phyloP scores from a whole-genome alignment of 2,888 invertebrate species.

The Erebia palarica region DNA sequence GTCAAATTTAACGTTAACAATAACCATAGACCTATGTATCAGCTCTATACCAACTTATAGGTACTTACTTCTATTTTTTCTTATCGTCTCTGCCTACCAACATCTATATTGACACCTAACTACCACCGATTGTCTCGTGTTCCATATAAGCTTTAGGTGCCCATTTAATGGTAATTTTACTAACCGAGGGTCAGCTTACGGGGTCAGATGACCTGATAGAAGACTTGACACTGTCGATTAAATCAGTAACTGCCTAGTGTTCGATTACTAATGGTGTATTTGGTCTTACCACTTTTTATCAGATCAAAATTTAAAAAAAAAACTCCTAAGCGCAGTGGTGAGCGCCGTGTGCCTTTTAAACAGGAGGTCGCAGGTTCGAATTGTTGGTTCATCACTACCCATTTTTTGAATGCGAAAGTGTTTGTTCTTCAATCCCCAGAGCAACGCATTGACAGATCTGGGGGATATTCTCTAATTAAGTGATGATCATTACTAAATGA shows the following conservation, averaged over 20 bases:
- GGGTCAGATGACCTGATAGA: conserved; percentile 13
- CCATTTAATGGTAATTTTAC: conserved; percentile 10
- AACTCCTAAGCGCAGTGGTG: neutral
- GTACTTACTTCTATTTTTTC: neutral
- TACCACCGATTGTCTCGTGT: conserved; percentile 5
- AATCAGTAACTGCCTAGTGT: neutral
- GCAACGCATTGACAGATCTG: no score
- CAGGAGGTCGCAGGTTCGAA: no score
- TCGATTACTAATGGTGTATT: neutral
- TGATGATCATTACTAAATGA: no score
- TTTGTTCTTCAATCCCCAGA: no score
- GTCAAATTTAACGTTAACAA: no score
- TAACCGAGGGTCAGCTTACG: conserved; percentile 2
- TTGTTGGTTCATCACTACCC: no score
- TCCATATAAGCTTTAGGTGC: neutral
- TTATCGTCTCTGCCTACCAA: neutral
- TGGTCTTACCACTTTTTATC: neutral
- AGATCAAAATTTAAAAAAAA: neutral
- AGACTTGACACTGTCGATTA: conserved; percentile 11
- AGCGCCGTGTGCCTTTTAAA: no score
- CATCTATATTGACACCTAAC: conserved; percentile 3
- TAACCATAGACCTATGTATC: no score
- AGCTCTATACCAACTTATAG: no score
- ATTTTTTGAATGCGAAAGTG: no score
- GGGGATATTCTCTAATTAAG: no score